Conservation (phyloP, 2,888 invertebrate genomes). For the Pterobdella sp. region DNA sequence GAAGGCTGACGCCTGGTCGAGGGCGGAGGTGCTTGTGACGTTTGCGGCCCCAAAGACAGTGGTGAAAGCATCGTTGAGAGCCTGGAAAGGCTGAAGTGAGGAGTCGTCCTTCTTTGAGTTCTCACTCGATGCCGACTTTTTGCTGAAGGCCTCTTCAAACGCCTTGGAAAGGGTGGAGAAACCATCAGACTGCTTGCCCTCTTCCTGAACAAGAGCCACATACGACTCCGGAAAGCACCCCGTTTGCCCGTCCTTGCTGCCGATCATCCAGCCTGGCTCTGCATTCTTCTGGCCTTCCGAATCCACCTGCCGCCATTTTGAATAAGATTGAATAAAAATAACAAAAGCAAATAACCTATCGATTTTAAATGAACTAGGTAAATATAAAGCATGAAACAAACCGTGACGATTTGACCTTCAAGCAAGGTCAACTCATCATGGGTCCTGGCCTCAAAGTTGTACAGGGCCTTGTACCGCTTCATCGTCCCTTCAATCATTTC, state of each 20-base stretch:
- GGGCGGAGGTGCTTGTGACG: slow-evolving; percentile 9
- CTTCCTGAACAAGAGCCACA: slow-evolving; percentile 49
- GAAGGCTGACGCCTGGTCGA: not conserved
- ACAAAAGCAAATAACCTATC: too few relatives aligned
- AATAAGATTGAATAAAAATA: too few relatives aligned
- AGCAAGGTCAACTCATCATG: slow-evolving; percentile 84
- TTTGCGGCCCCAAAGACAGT: not conserved
- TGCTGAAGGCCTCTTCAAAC: slow-evolving; percentile 7
- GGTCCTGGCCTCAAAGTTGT: slow-evolving; percentile 84
- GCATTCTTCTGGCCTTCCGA: slow-evolving; percentile 67
- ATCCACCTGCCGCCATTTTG: slow-evolving; percentile 43
- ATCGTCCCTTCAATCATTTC: not conserved
- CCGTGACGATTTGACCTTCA: slow-evolving; percentile 77
- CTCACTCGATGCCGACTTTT: not conserved
- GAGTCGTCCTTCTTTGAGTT: not conserved
- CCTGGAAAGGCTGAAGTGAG: slow-evolving; percentile 5
- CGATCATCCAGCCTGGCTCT: slow-evolving; percentile 80
- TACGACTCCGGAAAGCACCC: slow-evolving; percentile 97
- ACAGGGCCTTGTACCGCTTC: slow-evolving; percentile 70
- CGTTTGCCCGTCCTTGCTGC: slow-evolving; percentile 61
- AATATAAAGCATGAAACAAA: too few relatives aligned
- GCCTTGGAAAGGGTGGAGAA: slow-evolving; percentile 1
- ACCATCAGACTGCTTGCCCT: not conserved
- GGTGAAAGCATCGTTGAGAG: slow-evolving; percentile 16
- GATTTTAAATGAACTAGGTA: too few relatives aligned